Conservation (phyloP, 2,797 vertebrate species). For the Passerculus sandwichensis region DNA sequence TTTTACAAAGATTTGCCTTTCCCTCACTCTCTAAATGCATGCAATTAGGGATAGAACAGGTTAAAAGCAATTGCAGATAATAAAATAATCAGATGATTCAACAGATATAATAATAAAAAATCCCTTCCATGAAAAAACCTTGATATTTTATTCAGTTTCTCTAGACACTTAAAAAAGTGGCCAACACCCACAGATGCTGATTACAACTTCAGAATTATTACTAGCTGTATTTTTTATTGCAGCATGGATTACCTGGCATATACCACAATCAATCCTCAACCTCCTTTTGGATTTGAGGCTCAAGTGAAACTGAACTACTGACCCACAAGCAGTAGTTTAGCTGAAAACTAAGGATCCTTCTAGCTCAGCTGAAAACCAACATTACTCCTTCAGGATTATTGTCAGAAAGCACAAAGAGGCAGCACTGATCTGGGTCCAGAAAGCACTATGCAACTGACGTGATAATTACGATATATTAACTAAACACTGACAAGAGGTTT, state of each 20-base stretch:
- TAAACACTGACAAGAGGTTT: not conserved
- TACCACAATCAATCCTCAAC: not conserved
- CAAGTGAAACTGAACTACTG: not conserved
- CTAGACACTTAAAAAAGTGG: not conserved
- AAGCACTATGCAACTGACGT: rapidly evolving
- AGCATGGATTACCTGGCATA: not conserved
- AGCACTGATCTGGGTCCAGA: not conserved
- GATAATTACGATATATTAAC: not conserved
- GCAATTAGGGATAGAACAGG: not conserved
- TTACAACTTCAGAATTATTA: not conserved
- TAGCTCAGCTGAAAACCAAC: not conserved
- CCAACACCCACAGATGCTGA: not conserved
- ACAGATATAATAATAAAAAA: not conserved
- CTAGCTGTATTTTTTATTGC: not conserved
- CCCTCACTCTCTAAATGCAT: not conserved
- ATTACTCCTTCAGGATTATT: not conserved
- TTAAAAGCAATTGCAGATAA: not conserved
- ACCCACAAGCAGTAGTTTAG: not conserved
- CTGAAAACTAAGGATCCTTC: not conserved
- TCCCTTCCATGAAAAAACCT: not conserved
- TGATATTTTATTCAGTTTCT: not conserved
- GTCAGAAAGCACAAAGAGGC: not conserved
- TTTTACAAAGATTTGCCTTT: not conserved
- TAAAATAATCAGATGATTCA: not conserved
- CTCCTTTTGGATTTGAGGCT: not conserved